Evolutionary conservation across 2,797 vertebrate genomes (phyloP), one percentile per base, ranked within the genome.

Genomic region (Melanotaenia nigrans): DNA sequence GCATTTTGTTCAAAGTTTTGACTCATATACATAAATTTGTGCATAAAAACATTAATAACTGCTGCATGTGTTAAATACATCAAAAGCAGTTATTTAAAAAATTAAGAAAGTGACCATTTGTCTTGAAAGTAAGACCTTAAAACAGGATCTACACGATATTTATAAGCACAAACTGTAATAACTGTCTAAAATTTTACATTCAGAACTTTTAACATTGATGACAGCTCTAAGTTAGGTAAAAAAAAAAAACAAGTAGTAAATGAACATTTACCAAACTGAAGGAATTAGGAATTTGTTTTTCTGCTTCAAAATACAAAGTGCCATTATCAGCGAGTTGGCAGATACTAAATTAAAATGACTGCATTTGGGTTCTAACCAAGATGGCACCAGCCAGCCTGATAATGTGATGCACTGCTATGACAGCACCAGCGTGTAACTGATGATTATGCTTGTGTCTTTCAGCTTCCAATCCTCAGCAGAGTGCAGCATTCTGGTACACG

Each of bases 391-490:
- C 20, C 77, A 61, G 66, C 53, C 68, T 47, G 75, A 56, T 77
- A 78, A 86, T 77, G 79, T 1, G 59, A 83, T 42, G 80, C 78
- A 57, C 63, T 35, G 82, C 83, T 73, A 53, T 32, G 64, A 80
- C 73, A 7, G 47, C 81, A 69, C 78, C 76, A 56, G 84, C 54
- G n/a, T 77, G 85, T 86, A 85, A 88, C 88, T 82, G 82, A 88
- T 77, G 81, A 83, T 75, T 72, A 77, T 25, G 79, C 24, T 25
- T 84, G 75, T 69, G 77, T 83, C 73, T 79, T 68, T 81, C 1
- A 38, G 81, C 78, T 89, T 88, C 54, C 76, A 68, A 85, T 88
- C 86, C 78, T 75, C 72, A 33, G 35, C 65, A 76, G 68, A 81
- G 80, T 65, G 78, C 78, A 70, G 73, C 71, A 78, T 71, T 10